phyloP scores from a whole-genome alignment of 1,140 invertebrate genomes.

The Thaumatotibia leucotreta region DNA sequence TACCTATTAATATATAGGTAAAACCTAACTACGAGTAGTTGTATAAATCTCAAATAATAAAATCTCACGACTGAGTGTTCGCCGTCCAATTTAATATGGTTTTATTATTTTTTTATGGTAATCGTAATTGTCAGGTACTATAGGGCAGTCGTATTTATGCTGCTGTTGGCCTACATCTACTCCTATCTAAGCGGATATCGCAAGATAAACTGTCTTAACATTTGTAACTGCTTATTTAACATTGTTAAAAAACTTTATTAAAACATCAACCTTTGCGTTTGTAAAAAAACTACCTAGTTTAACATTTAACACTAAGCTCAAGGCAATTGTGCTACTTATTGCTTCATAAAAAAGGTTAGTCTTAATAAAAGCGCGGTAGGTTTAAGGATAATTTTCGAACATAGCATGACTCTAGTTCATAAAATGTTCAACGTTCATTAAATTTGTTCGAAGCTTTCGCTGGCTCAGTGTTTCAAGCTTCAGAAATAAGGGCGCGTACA shows the following conservation, averaged over 20 bases:
- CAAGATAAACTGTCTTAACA: constrained; percentile 1
- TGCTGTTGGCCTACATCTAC: constrained; percentile 19
- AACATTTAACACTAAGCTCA: not conserved
- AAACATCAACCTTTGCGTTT: constrained; percentile 7
- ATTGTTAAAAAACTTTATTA: not conserved
- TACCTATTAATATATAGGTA: not conserved
- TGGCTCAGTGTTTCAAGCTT: constrained; percentile 6
- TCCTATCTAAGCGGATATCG: not conserved
- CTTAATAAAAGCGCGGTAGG: not conserved
- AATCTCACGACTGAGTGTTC: not conserved
- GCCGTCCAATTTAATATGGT: constrained; percentile 38
- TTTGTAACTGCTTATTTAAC: not conserved
- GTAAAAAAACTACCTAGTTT: not conserved
- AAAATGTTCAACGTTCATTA: not conserved
- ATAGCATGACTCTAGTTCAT: not conserved
- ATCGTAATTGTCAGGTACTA: constrained; percentile 56
- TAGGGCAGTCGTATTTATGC: constrained; percentile 49
- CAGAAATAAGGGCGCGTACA: constrained; percentile 41
- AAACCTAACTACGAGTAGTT: no score
- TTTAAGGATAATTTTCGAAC: not conserved
- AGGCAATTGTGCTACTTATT: not conserved
- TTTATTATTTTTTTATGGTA: constrained; percentile 65
- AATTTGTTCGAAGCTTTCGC: not conserved
- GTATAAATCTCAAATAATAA: not conserved
- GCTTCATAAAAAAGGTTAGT: not conserved